Percentiles rank a stretch among this genome's conserved stretches.
Evolutionary conservation across 2,888 invertebrate species (phyloP).

Genomic region (Andrena dorsata): DNA sequence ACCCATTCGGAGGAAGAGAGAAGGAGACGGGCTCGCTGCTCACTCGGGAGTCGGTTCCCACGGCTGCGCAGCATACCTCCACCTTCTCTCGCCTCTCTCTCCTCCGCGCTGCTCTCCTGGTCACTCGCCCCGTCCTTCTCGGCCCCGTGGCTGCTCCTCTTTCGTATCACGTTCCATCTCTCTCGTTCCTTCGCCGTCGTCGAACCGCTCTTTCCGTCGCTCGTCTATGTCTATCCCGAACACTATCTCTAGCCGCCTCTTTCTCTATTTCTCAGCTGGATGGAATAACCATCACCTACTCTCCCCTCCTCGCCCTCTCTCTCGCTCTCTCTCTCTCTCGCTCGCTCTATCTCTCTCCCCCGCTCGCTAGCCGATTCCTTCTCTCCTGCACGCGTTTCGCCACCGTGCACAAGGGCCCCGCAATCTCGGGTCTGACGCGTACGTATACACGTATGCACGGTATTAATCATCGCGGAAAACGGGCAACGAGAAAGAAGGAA

Average conservation of each 20-base stretch:
- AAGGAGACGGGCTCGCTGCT: slow-evolving; percentile 62
- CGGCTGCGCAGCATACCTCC: slow-evolving; percentile 82
- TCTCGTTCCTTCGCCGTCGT: slow-evolving; percentile 25
- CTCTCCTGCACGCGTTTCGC: slow-evolving; percentile 59
- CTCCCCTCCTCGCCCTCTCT: not conserved
- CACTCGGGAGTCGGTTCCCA: slow-evolving; percentile 82
- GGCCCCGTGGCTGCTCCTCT: slow-evolving; percentile 24
- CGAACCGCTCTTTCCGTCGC: slow-evolving; percentile 39
- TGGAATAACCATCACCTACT: slow-evolving; percentile 4
- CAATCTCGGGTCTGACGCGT: slow-evolving; percentile 48
- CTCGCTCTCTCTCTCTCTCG: not conserved
- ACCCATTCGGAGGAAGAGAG: slow-evolving; percentile 59
- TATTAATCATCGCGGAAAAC: slow-evolving; percentile 73
- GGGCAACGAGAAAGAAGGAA: slow-evolving; percentile 46
- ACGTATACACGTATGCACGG: slow-evolving; percentile 40
- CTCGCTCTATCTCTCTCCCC: not conserved
- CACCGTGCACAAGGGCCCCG: slow-evolving; percentile 45
- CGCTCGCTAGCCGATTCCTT: slow-evolving; percentile 42
- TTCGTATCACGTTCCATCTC: slow-evolving; percentile 21
- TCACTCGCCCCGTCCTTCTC: slow-evolving; percentile 50
- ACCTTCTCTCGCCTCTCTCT: slow-evolving; percentile 77
- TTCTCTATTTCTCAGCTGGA: slow-evolving; percentile 47
- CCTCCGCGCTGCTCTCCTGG: slow-evolving; percentile 48
- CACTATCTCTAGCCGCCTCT: slow-evolving; percentile 33
- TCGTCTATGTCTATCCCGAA: slow-evolving; percentile 23